Percentiles rank a stretch among this genome's conserved stretches.
Conservation (phyloP, 53 echinoderm and acorn worm species). For the Henricia sp. region DNA sequence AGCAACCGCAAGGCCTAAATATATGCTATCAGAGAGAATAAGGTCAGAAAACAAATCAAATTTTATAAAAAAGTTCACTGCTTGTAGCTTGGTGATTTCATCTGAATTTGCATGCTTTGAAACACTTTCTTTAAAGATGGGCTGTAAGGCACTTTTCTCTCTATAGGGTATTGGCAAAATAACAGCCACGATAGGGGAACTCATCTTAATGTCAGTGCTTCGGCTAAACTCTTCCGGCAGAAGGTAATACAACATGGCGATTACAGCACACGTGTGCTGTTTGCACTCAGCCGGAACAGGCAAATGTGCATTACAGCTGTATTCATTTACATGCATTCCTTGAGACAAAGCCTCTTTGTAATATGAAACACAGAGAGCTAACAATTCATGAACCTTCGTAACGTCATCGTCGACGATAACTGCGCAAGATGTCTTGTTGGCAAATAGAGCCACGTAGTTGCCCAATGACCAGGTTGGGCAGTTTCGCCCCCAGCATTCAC, state of each 20-base stretch:
- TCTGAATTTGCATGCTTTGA: constrained; percentile 38
- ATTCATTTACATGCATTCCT: constrained; percentile 72
- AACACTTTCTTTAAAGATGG: constrained; percentile 66
- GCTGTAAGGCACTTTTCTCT: not conserved
- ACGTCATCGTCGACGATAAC: constrained; percentile 69
- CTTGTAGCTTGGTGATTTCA: constrained; percentile 63
- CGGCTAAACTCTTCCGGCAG: constrained; percentile 51
- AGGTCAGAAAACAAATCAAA: constrained; percentile 63
- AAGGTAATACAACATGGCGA: constrained; percentile 74
- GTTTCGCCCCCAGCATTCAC: not conserved
- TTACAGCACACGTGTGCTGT: constrained; percentile 29
- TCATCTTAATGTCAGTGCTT: not conserved
- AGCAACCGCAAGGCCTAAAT: constrained; percentile 51
- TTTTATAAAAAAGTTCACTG: constrained; percentile 72
- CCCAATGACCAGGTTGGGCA: constrained; percentile 77
- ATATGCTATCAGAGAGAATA: constrained; percentile 57
- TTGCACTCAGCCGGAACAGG: constrained; percentile 71
- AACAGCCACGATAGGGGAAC: constrained; percentile 16
- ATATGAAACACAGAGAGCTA: constrained; percentile 62
- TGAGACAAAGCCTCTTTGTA: constrained; percentile 70
- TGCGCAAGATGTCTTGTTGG: constrained; percentile 68
- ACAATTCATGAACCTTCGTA: constrained; percentile 1
- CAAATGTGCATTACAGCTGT: constrained; percentile 5
- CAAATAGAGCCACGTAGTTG: constrained; percentile 71
- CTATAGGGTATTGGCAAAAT: constrained; percentile 13